phyloP scores from a whole-genome alignment of 2,888 invertebrate genomes.

The Drosophila pseudotalamancana region DNA sequence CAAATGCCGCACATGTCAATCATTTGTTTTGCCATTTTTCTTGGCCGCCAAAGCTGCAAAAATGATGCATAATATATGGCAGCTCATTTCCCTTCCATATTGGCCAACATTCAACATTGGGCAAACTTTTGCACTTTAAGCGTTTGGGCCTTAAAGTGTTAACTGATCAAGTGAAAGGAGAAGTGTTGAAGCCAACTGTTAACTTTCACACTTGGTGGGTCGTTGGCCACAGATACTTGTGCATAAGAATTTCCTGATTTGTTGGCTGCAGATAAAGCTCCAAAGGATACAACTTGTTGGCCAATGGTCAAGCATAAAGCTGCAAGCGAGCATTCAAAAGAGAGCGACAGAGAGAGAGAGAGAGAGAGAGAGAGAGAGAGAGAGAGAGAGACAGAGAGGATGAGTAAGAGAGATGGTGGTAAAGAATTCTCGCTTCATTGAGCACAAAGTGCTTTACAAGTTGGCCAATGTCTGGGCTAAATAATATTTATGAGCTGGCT shows the following conservation, averaged over 20 bases:
- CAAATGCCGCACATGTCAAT: slow-evolving; percentile 79
- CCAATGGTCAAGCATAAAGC: slow-evolving; percentile 47
- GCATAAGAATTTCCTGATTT: slow-evolving; percentile 53
- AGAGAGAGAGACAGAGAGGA: neutral
- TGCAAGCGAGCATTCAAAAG: slow-evolving; percentile 9
- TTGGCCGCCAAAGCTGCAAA: slow-evolving; percentile 35
- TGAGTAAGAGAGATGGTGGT: neutral
- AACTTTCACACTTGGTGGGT: slow-evolving; percentile 49
- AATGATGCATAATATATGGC: slow-evolving; percentile 67
- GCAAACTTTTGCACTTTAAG: slow-evolving; percentile 10
- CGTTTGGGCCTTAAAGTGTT: slow-evolving; percentile 25
- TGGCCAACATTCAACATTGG: too few relatives aligned
- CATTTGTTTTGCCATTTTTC: slow-evolving; percentile 80
- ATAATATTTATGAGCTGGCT: slow-evolving; percentile 71
- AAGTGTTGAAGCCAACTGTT: slow-evolving; percentile 54
- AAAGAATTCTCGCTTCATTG: slow-evolving; percentile 51
- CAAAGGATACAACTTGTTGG: slow-evolving; percentile 65
- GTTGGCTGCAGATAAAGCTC: slow-evolving; percentile 40
- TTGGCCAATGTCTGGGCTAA: slow-evolving; percentile 41
- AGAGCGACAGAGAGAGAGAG: neutral
- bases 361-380: neutral
- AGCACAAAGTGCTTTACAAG: slow-evolving; percentile 45
- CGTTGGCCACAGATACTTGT: slow-evolving; percentile 50
- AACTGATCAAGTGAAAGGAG: slow-evolving; percentile 37
- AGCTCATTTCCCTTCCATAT: slow-evolving; percentile 53